Evolutionary conservation across 2,888 invertebrate genomes (phyloP).

Genomic region (Galerucella pusilla): DNA sequence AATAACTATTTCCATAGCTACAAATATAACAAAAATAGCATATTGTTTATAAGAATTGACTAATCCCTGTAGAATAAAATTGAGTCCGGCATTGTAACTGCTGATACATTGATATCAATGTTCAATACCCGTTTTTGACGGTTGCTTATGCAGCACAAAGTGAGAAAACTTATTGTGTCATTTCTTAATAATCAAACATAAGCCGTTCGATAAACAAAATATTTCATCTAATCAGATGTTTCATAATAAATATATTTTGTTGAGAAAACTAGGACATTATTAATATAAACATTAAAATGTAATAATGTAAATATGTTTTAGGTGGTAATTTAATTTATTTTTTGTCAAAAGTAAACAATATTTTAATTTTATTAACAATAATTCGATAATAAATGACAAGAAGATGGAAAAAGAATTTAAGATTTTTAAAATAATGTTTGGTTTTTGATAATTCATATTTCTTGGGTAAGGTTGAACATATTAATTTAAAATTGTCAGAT

Average conservation of each 20-base stretch:
- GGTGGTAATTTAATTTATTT: neutral
- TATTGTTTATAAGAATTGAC: neutral
- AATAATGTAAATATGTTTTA: neutral
- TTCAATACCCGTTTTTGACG: constrained; percentile 42
- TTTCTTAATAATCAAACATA: constrained; percentile 25
- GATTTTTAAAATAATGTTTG: no score
- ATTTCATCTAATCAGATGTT: constrained; percentile 29
- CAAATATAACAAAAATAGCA: neutral
- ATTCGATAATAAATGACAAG: no score
- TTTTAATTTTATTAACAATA: no score
- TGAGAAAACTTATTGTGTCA: constrained; percentile 24
- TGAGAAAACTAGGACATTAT: constrained; percentile 18
- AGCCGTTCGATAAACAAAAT: constrained; percentile 26
- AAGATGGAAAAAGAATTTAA: no score
- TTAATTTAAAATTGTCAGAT: no score
- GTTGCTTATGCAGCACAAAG: constrained; percentile 36
- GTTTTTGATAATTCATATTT: no score
- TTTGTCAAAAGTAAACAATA: neutral
- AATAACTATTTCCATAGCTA: no score
- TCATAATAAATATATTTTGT: constrained; percentile 6
- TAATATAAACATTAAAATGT: constrained; percentile 14
- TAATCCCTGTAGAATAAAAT: constrained; percentile 1
- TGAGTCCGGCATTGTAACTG: constrained; percentile 26
- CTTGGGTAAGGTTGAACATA: no score
- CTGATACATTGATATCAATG: constrained; percentile 47